Base-by-base conservation (phyloP, 2,113 vertebrate genomes). In the Apodemus sylvaticus region DNA sequence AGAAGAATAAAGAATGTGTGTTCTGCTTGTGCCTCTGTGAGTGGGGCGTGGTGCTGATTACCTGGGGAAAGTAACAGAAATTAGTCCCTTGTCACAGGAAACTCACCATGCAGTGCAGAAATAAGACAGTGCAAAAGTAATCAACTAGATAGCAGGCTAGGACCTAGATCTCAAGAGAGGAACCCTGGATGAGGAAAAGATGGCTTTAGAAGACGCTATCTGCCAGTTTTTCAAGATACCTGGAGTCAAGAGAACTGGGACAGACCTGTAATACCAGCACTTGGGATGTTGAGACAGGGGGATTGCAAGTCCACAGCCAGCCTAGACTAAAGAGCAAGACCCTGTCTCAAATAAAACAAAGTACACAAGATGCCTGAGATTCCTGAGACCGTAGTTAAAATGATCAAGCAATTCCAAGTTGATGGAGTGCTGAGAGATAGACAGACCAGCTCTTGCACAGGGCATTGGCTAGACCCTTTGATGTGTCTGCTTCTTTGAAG, bases 101-200 rank as follows among this genome's bases (percentile, higher is more conserved):
- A 64, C 42, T 68, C 58, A n/a, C 55, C 93, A 6, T 39, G 29
- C 78, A 39, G 66, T 86, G 82, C 36, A 82, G 64, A 51, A 55
- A n/a, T 70, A 60, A 71, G 64, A 66, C 64, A n/a, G 66, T 58
- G 88, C 64, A 73, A 77, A 92, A 48, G 53, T 74, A 89, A 95
- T 91, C 45, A 87, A 62, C 31, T 87, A 17, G 53, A 7, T 68
- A 87, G 31, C 19, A 20, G 11, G 62, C 68, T 68, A 70, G 76
- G 7, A 90, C 85, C 73, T 36, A 39, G 53, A 53, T 68, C 90
- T 82, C n/a, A 77, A 62, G 45, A 88, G 71, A 89, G 24, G n/a
- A 17, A 68, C 39, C 36, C 4, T 76, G 60, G 39, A 85, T 53
- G 31, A 94, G 13, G 64, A 70, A 93, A 86, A n/a, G 42, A 70